A percentile compares a stretch with the other conserved stretches of the same genome.
Conservation (phyloP, 2,888 invertebrate genomes). For the Deilephila porcellus region DNA sequence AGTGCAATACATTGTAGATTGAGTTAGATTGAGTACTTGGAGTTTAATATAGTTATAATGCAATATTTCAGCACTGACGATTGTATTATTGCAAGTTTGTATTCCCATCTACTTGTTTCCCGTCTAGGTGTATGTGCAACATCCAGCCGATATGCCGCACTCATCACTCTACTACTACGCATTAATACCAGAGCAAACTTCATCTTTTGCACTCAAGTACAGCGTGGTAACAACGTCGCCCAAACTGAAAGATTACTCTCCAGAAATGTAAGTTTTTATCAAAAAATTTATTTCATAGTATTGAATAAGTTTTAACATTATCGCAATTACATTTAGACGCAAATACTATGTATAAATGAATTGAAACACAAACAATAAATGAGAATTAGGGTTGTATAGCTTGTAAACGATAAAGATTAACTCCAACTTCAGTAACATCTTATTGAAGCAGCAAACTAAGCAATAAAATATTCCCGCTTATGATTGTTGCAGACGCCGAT, state of each 20-base stretch:
- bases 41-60: too few relatives aligned
- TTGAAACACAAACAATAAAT: too few relatives aligned
- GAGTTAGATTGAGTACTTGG: too few relatives aligned
- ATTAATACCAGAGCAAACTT: conserved; percentile 45
- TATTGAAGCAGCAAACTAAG: conserved; percentile 1
- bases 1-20: too few relatives aligned
- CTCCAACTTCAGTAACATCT: neutral
- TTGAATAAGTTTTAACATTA: too few relatives aligned
- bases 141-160: conserved; percentile 61
- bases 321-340: too few relatives aligned
- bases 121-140: conserved; percentile 59
- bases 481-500: conserved; percentile 56
- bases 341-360: neutral
- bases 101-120: neutral
- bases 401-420: neutral
- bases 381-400: too few relatives aligned
- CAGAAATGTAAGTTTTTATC: conserved; percentile 49
- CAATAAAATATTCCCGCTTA: neutral
- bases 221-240: conserved; percentile 50
- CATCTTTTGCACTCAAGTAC: conserved; percentile 58
- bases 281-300: neutral
- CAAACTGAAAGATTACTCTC: conserved; percentile 42
- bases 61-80: too few relatives aligned
- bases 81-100: too few relatives aligned
- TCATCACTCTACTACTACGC: conserved; percentile 57